A percentile compares a stretch with the other conserved stretches of the same genome.
These are phyloP conservation scores for Gerris lacustris DNA, from an alignment of 2,888 invertebrate genomes.

Conservation along the genomic window DNA sequence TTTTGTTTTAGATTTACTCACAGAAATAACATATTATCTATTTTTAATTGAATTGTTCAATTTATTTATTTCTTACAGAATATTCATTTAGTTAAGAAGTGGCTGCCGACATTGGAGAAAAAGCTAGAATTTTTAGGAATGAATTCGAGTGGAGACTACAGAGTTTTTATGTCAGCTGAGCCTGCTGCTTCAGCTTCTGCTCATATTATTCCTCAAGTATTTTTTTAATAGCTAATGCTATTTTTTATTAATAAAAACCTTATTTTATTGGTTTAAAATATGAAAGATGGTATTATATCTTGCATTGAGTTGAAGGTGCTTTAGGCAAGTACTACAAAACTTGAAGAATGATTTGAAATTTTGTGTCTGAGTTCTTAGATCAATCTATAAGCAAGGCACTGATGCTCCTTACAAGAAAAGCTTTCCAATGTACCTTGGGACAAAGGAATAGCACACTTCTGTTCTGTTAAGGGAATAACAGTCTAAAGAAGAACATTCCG, in stretches of 20 bases:
- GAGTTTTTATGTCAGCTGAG: constrained; percentile 89
- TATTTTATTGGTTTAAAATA: not conserved
- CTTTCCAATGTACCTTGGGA: too few species aligned
- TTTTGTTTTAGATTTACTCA: too few species aligned
- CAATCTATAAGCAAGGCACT: too few species aligned
- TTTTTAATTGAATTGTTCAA: too few species aligned
- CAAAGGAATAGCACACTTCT: too few species aligned
- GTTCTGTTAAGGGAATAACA: too few species aligned
- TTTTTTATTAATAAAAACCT: constrained; percentile 4
- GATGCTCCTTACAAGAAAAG: too few species aligned
- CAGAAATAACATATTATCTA: too few species aligned
- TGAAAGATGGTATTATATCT: not conserved
- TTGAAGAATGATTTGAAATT: too few species aligned
- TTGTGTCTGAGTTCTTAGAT: too few species aligned
- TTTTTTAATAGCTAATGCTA: constrained; percentile 11
- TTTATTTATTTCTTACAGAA: constrained; percentile 46
- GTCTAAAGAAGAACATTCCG: too few species aligned
- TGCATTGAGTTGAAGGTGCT: not conserved
- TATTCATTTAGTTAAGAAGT: constrained; percentile 88
- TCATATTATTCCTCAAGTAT: constrained; percentile 81
- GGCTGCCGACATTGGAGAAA: constrained; percentile 83
- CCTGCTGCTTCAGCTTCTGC: constrained; percentile 75
- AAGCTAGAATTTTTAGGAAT: constrained; percentile 73
- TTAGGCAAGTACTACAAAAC: too few species aligned
- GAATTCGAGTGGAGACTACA: constrained; percentile 65